Evolutionary conservation across 2,888 invertebrate species (phyloP).

Genomic region (Agrochola litura): DNA sequence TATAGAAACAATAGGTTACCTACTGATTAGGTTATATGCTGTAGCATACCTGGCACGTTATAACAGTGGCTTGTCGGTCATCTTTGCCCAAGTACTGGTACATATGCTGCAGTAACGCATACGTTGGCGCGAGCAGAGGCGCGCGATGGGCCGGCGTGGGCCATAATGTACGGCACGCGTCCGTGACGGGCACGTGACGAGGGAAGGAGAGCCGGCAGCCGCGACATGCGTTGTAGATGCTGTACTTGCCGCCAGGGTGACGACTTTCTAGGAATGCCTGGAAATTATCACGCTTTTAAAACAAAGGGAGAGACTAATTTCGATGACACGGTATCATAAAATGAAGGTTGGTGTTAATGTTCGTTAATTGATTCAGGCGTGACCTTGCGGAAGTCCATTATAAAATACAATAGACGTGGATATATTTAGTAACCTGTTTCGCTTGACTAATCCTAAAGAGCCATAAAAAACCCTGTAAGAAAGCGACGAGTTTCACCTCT

Average conservation of each 20-base stretch:
- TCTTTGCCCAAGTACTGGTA: conserved; percentile 96
- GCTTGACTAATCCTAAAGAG: too few relatives aligned
- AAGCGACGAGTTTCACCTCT: too few relatives aligned
- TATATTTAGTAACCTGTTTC: too few relatives aligned
- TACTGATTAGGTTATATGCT: too few relatives aligned
- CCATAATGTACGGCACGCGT: conserved; percentile 90
- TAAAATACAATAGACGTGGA: too few relatives aligned
- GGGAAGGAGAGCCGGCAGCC: conserved; percentile 89
- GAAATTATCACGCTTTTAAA: neutral
- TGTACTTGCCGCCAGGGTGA: conserved; percentile 94
- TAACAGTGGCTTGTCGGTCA: conserved; percentile 94
- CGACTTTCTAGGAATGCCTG: conserved; percentile 94
- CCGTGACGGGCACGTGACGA: conserved; percentile 91
- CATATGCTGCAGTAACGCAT: conserved; percentile 96
- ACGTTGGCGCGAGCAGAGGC: conserved; percentile 95
- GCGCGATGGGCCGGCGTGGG: conserved; percentile 92
- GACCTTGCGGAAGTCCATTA: too few relatives aligned
- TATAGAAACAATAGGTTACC: too few relatives aligned
- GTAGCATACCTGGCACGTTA: conserved; percentile 96
- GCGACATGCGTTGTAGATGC: conserved; percentile 95
- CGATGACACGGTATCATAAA: neutral
- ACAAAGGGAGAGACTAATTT: neutral
- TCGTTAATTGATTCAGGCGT: too few relatives aligned
- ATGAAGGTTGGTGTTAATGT: neutral
- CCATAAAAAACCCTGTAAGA: too few relatives aligned